Evolutionary conservation across 2,888 invertebrate species (phyloP).

Genomic region (Nephrocerus scutellatus): DNA sequence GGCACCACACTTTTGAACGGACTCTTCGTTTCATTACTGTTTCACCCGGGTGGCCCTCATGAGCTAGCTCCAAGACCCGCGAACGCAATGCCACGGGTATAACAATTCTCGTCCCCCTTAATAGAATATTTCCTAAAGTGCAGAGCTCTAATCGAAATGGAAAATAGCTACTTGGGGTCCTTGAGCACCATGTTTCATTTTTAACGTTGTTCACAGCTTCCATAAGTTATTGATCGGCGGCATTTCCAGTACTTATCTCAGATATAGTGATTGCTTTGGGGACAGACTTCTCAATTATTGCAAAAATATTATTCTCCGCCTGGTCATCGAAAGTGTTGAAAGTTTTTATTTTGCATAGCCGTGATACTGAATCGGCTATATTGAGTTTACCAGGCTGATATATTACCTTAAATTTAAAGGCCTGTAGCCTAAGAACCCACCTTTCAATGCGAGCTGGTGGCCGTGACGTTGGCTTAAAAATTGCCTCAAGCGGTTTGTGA

Average conservation of each 20-base stretch:
- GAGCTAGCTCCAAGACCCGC: neutral
- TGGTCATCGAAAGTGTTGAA: conserved; percentile 4
- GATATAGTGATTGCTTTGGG: conserved; percentile 5
- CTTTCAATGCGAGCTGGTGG: conserved; percentile 9
- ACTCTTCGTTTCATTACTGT: conserved; percentile 9
- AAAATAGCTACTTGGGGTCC: neutral
- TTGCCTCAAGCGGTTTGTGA: conserved; percentile 7
- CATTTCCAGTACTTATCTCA: neutral
- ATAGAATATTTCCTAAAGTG: neutral
- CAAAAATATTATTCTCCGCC: conserved; percentile 1
- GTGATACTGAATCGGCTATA: conserved; percentile 9
- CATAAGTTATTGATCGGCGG: conserved; percentile 3
- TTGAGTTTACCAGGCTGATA: too few relatives aligned
- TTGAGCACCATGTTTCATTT: conserved; percentile 2
- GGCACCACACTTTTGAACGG: conserved; percentile 6
- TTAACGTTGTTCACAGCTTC: conserved; percentile 5
- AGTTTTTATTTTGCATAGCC: conserved; percentile 3
- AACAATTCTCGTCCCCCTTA: neutral
- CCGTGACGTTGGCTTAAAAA: conserved; percentile 11
- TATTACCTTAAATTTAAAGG: too few relatives aligned
- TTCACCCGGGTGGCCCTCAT: conserved; percentile 7
- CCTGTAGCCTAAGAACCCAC: conserved; percentile 8
- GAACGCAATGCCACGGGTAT: neutral
- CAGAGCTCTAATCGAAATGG: neutral
- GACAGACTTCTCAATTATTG: neutral